A percentile compares a stretch with the other conserved stretches of the same genome.
These are phyloP conservation scores for Rotaria sp. DNA, from an alignment of 2,888 invertebrate species.

Conservation along the genomic window DNA sequence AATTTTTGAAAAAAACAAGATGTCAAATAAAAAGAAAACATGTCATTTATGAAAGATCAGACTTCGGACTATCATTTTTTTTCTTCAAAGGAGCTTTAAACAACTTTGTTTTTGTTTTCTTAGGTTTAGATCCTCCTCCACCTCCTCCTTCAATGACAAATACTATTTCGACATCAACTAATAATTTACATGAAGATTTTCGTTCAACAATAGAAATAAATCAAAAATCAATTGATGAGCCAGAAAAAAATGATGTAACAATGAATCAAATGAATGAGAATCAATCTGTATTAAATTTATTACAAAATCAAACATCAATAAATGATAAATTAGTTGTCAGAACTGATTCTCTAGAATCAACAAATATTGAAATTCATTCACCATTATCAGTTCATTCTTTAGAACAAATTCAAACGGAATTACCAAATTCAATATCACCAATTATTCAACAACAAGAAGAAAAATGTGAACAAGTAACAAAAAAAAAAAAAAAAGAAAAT, in stretches of 20 bases:
- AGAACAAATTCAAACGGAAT: background rate
- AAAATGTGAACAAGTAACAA: background rate
- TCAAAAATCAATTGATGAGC: background rate
- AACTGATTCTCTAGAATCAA: background rate
- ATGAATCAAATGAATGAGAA: background rate
- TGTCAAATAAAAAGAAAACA: too few species aligned
- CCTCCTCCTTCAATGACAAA: background rate
- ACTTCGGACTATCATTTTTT: too few species aligned
- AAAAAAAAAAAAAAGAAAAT: background rate
- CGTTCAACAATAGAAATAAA: background rate
- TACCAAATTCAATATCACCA: background rate
- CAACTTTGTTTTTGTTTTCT: background rate
- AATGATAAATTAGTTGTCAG: too few species aligned
- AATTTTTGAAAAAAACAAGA: too few species aligned
- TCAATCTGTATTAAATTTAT: background rate
- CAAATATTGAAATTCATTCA: background rate
- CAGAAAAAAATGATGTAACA: background rate
- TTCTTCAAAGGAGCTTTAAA: too few species aligned
- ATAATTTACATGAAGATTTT: background rate
- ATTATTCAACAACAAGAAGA: background rate
- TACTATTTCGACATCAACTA: background rate
- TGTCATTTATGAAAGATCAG: too few species aligned
- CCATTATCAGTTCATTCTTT: background rate
- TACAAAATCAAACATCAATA: background rate
- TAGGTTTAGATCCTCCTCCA: background rate